Conservation (phyloP, 2,888 invertebrate genomes). For the Herminia tarsipennalis region DNA sequence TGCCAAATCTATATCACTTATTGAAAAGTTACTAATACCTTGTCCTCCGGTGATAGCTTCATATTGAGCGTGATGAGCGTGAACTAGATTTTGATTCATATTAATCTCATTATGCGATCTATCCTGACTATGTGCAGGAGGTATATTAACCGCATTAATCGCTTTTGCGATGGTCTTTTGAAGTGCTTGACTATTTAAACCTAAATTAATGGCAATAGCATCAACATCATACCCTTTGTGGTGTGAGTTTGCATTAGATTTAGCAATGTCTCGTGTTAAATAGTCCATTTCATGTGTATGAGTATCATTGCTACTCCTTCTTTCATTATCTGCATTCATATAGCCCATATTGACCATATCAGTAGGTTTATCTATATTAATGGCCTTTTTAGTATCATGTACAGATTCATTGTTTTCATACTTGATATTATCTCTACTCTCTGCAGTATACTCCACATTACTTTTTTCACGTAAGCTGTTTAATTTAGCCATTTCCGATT, state of each 20-base stretch:
- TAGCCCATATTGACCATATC: slow-evolving; percentile 84
- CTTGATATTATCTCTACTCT: slow-evolving; percentile 52
- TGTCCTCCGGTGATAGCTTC: slow-evolving; percentile 63
- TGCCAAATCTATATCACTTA: slow-evolving; percentile 77
- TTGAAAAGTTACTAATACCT: slow-evolving; percentile 65
- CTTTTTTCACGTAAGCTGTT: slow-evolving; percentile 65
- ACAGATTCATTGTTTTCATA: slow-evolving; percentile 50
- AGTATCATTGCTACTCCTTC: slow-evolving; percentile 56
- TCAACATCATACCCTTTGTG: slow-evolving; percentile 74
- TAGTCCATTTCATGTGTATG: slow-evolving; percentile 56
- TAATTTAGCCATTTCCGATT: slow-evolving; percentile 69
- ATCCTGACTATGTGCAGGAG: slow-evolving; percentile 68
- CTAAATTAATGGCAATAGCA: slow-evolving; percentile 75
- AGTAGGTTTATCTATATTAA: slow-evolving; percentile 52
- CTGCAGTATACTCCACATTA: slow-evolving; percentile 48
- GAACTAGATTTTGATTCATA: slow-evolving; percentile 65
- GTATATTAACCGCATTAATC: slow-evolving; percentile 55
- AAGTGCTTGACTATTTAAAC: slow-evolving; percentile 66
- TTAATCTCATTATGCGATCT: slow-evolving; percentile 57
- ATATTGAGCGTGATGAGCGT: slow-evolving; percentile 74
- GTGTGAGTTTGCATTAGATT: slow-evolving; percentile 54
- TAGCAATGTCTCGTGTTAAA: slow-evolving; percentile 53
- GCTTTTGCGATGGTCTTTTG: slow-evolving; percentile 62
- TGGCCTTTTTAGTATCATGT: slow-evolving; percentile 57
- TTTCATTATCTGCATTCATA: slow-evolving; percentile 69